Base-by-base conservation (phyloP, 1,140 invertebrate genomes). In the Mactra quadrangularis region DNA sequence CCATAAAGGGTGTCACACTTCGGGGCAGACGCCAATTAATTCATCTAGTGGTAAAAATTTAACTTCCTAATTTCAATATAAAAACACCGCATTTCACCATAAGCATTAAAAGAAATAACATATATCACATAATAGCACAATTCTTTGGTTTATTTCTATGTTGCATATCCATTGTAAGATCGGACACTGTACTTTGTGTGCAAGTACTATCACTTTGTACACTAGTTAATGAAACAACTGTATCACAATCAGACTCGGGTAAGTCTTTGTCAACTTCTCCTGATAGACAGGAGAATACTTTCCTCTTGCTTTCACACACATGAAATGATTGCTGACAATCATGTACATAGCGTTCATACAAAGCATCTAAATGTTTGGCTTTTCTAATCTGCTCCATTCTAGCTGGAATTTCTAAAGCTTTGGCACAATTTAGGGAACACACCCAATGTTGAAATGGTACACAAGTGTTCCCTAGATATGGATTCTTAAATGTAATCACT, bases 361-460 rank as follows among this genome's bases (percentile, higher is more conserved):
- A 76, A 33, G 83, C 66, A 71, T 93, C 93, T 59, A 93, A 89
- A 68, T 91, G 88, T 27, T 64, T 55, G 35, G 93, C 89, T 64
- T 91, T 89, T 9, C 87, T 85, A 33, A 93, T 90, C 84, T 94
- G 94, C 81, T 93, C 92, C 15, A 88, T 83, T 27, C 93, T 86
- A 0, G 94, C 94, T 13, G 94, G 94, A 41, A 93, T 87, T 86
- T 94, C 94, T 35, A 94, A 91, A 0, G 90, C 92, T 60, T 89
- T 88, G 11, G 93, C 94, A 91, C 94, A 94, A 3, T 92, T 83
- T 35, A 89, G 64, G 15, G 92, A 92, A 82, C 94, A 94, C 0
- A 94, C 93, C 93, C 94, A 94, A 85, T 94, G 94, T 79, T 93
- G 93, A 85, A 94, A 94, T 62, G 94, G 94, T 29, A 94, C 94